These are phyloP conservation scores for Meloidogyne exigua DNA, from an alignment of 1,140 invertebrate genomes.

Conservation along the genomic window DNA sequence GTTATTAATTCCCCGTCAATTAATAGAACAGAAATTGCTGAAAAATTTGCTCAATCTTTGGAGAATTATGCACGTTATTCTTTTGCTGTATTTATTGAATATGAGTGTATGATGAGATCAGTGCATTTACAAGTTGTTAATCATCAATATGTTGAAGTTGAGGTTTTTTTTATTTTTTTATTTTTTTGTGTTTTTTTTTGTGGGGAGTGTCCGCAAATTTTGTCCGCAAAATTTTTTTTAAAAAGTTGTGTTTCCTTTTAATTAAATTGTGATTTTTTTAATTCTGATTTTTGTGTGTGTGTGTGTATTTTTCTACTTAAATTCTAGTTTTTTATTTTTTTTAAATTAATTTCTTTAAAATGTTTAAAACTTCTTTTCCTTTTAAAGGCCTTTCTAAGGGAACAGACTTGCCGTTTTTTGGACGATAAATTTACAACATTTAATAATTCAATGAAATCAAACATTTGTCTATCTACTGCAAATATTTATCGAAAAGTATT, in stretches of 20 bases:
- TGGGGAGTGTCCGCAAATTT: background rate
- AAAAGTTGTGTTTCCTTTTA: too few species aligned
- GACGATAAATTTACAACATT: conserved; percentile 57
- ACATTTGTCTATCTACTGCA: conserved; percentile 54
- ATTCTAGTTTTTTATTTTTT: too few species aligned
- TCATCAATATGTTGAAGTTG: conserved; percentile 51
- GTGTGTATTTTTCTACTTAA: too few species aligned
- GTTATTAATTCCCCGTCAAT: background rate
- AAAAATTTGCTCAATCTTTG: conserved; percentile 47
- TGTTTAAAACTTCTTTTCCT: background rate
- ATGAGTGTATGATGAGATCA: conserved; percentile 57
- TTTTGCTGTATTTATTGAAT: conserved; percentile 55
- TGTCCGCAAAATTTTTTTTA: too few species aligned
- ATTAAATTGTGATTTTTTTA: too few species aligned
- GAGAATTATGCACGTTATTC: conserved; percentile 58
- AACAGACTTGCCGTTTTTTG: conserved; percentile 60
- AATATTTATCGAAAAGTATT: conserved; percentile 50
- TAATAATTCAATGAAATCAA: conserved; percentile 52
- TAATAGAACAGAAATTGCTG: conserved; percentile 45
- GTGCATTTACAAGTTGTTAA: conserved; percentile 43
- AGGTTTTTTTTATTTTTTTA: conserved; percentile 40
- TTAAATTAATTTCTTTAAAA: too few species aligned
- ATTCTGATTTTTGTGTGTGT: too few species aligned
- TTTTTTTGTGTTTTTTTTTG: too few species aligned
- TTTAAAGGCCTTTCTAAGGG: conserved; percentile 55